Conservation (phyloP, 2,113 vertebrate species). For the Cavia porcellus region DNA sequence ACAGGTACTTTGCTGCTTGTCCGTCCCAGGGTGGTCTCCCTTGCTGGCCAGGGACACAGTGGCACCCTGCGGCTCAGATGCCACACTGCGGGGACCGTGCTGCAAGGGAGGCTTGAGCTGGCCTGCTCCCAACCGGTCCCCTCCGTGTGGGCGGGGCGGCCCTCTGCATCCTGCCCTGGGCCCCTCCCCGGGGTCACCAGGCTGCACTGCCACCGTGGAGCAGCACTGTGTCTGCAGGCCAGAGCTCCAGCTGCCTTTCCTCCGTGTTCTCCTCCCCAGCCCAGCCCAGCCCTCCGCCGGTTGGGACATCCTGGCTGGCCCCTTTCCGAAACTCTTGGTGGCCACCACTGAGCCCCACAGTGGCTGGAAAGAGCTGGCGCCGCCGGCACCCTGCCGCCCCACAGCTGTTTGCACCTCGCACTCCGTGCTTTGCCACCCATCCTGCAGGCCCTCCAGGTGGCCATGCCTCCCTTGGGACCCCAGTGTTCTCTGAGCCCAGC, state of each 20-base stretch:
- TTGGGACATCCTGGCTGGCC: not conserved
- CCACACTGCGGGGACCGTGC: not conserved
- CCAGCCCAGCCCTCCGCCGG: not conserved
- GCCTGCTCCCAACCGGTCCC: not conserved
- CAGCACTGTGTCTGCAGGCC: not conserved
- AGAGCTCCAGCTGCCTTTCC: not conserved
- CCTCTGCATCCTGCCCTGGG: not conserved
- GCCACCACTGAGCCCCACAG: not conserved
- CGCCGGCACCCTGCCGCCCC: not conserved
- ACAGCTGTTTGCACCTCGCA: not conserved
- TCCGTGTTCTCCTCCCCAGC: not conserved
- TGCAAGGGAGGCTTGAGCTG: too few relatives aligned
- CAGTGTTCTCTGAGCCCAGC: not conserved
- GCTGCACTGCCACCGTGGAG: not conserved
- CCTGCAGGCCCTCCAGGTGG: not conserved
- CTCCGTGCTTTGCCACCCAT: not conserved
- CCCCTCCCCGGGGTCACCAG: not conserved
- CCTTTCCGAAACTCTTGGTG: not conserved
- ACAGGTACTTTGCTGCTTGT: constrained; percentile 90
- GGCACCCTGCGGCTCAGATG: not conserved
- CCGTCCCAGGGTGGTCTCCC: not conserved
- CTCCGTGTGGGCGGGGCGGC: not conserved
- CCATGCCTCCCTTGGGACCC: not conserved
- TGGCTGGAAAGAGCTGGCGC: not conserved
- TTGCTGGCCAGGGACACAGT: too few relatives aligned